Base-by-base conservation (phyloP, 2,797 vertebrate species). In the Alfaro cultratus region DNA sequence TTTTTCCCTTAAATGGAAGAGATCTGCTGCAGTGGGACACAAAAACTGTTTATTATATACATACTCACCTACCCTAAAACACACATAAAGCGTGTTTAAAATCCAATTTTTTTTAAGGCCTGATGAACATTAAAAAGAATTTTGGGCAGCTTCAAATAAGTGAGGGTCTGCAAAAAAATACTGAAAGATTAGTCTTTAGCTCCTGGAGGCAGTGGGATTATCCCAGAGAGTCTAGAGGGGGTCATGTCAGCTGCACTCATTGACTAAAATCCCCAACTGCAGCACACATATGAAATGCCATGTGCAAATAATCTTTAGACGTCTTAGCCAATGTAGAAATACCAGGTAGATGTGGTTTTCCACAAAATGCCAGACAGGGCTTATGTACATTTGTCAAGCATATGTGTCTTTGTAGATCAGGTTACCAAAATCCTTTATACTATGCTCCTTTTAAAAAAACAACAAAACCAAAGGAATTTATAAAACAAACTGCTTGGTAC, bases 171-270 rank as follows among this genome's bases (percentile, higher is more conserved):
- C 79, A 87, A 90, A 87, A 90, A 76, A 84, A 90, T 86, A 90
- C 92, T 89, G 82, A 78, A 83, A 92, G 95, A 96, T 96, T 95
- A 95, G 92, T 95, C 85, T 94, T 87, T 82, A 90, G 91, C 92
- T 96, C 91, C 93, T 91, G 85, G 86, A 95, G 91, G 89, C 91
- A 82, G 89, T 51, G 73, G 93, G 95, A 95, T 95, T 94, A 96
- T 89, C 89, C 86, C 76, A 80, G 80, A 77, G 75, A 88, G 88
- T 86, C 85, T 85, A 80, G 90, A 39, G 78, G 89, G 88, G 86
- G 85, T 88, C 83, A 88, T 85, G 91, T 91, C 88, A 92, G 90
- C 88, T 88, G 83, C 80, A 90, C 85, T 92, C 87, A 84, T 72
- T 72, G 76, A 87, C 80, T 87, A 83, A 92, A 92, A 93, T 90